These are phyloP conservation scores for Euura lappo DNA, from an alignment of 1,140 invertebrate species.

Conservation along the genomic window DNA sequence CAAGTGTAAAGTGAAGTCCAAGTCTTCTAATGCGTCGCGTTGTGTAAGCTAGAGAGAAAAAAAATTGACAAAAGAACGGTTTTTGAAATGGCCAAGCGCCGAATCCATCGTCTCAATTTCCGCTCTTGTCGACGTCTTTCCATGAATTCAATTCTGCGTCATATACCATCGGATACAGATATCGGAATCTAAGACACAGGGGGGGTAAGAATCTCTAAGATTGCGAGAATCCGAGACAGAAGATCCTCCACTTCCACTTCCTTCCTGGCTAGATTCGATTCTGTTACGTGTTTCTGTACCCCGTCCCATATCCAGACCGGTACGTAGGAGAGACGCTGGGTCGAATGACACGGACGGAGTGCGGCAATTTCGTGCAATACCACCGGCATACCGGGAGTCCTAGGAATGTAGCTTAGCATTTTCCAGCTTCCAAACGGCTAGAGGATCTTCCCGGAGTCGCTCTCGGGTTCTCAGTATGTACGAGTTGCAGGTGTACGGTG, in stretches of 20 bases:
- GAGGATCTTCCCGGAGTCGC: constrained; percentile 9
- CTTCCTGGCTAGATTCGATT: not conserved
- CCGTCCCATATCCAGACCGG: not conserved
- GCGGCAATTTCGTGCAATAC: constrained; percentile 58
- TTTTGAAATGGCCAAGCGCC: too few species aligned
- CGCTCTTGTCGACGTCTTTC: not conserved
- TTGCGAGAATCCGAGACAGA: not conserved
- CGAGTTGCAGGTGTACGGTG: too few species aligned
- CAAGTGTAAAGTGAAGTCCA: too few species aligned
- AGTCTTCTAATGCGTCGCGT: too few species aligned
- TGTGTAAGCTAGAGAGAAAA: too few species aligned
- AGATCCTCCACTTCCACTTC: not conserved
- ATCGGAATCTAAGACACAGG: not conserved
- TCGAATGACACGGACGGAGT: constrained; percentile 55
- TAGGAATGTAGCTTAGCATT: constrained; percentile 56
- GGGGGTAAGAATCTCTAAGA: not conserved
- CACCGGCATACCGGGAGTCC: constrained; percentile 52
- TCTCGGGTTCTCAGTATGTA: not conserved
- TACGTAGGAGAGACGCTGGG: constrained; percentile 18
- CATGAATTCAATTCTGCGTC: not conserved
- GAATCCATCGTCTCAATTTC: not conserved
- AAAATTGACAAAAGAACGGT: too few species aligned
- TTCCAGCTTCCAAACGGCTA: constrained; percentile 37
- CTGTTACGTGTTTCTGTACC: not conserved
- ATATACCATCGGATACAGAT: not conserved